phyloP scores from a whole-genome alignment of 2,113 vertebrate genomes.

The Alethe diademata region DNA sequence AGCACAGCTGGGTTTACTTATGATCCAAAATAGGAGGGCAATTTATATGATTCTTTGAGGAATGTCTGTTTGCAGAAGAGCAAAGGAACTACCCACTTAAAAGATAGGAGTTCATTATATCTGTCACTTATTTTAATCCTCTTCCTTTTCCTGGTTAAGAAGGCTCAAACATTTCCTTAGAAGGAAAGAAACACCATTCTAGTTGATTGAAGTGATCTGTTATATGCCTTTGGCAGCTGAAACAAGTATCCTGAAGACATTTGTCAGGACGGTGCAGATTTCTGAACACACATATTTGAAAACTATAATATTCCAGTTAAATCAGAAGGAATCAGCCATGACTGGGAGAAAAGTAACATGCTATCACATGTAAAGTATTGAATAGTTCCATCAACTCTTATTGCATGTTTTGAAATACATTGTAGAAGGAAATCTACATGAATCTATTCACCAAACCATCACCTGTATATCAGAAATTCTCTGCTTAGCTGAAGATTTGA shows the following conservation, averaged over 20 bases:
- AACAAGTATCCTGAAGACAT: not conserved
- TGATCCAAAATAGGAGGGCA: not conserved
- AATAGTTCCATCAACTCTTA: rapidly evolving
- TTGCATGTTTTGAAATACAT: not conserved
- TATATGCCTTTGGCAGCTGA: not conserved
- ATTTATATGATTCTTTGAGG: not conserved
- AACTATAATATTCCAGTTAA: not conserved
- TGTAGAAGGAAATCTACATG: not conserved
- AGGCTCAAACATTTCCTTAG: not conserved
- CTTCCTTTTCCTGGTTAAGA: not conserved
- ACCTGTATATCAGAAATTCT: not conserved
- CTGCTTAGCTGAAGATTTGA: not conserved
- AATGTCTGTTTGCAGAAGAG: not conserved
- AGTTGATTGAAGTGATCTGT: not conserved
- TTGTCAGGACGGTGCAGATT: not conserved
- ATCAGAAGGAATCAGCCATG: not conserved
- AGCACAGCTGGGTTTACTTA: not conserved
- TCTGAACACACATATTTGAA: not conserved
- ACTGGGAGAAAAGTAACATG: not conserved
- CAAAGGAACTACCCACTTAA: not conserved
- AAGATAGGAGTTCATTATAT: not conserved
- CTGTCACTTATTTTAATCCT: not conserved
- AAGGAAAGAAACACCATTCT: not conserved
- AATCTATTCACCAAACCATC: not conserved
- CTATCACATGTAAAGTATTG: not conserved